Conservation (phyloP, 2,113 vertebrate species). For the Gallinago paraguaiae region DNA sequence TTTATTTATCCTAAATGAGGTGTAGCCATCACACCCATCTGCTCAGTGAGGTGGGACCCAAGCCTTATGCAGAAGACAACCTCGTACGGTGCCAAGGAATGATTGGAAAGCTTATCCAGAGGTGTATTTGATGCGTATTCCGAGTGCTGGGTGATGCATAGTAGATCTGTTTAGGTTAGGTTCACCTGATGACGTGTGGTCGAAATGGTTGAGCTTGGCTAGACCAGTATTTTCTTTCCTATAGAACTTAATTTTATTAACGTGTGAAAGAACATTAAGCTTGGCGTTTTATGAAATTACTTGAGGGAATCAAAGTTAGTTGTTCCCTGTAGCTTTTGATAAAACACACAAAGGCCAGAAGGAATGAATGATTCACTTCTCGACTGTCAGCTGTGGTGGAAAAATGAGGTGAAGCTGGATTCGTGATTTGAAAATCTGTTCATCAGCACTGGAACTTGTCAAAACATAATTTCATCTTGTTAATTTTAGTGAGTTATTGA, state of each 20-base stretch:
- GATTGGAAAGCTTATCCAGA: background rate
- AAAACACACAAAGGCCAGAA: conserved; percentile 51
- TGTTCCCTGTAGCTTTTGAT: conserved; percentile 36
- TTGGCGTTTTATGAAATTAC: conserved; percentile 27
- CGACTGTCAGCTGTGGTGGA: conserved; percentile 23
- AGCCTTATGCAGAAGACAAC: background rate
- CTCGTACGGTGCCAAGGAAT: background rate
- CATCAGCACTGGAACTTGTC: conserved; percentile 58
- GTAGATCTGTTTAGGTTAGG: background rate
- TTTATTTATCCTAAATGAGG: background rate
- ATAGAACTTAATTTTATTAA: background rate
- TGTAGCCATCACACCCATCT: background rate
- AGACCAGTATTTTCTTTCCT: background rate
- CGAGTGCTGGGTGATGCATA: background rate
- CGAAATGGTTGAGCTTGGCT: background rate
- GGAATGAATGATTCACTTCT: conserved; percentile 56
- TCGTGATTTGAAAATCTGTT: conserved; percentile 56
- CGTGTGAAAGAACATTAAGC: conserved; percentile 10
- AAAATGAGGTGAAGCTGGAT: conserved; percentile 48
- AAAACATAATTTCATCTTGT: conserved; percentile 63
- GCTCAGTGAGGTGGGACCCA: background rate
- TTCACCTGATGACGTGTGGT: background rate
- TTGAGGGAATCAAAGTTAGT: background rate
- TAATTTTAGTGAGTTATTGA: conserved; percentile 65
- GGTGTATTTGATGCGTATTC: background rate